Conservation (phyloP, 2,888 invertebrate genomes). For the Xanthia icteritia region DNA sequence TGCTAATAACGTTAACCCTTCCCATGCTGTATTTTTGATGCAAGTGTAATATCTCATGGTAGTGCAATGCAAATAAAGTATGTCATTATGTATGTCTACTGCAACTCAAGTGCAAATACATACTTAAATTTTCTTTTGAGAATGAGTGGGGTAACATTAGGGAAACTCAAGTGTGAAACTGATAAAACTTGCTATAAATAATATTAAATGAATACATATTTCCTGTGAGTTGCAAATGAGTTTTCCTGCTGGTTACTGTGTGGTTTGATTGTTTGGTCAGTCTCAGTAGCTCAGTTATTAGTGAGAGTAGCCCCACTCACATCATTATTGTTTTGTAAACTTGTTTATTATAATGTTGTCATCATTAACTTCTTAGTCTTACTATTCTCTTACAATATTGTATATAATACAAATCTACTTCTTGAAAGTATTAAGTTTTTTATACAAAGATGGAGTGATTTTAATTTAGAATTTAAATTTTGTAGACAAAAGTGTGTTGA, state of each 20-base stretch:
- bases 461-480: not conserved
- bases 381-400: constrained; percentile 7
- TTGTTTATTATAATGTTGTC: constrained; percentile 5
- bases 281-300: constrained; percentile 2
- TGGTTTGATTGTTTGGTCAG: not conserved
- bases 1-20: not conserved
- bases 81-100: not conserved
- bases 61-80: constrained; percentile 12
- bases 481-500: not conserved
- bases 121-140: not conserved
- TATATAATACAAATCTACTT: not conserved
- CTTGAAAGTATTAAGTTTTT: not conserved
- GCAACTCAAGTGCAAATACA: not conserved
- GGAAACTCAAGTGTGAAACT: constrained; percentile 31
- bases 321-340: constrained; percentile 18
- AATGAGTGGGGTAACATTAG: not conserved
- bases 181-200: constrained; percentile 48
- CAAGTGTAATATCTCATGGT: not conserved
- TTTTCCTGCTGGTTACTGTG: constrained; percentile 14
- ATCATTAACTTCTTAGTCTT: constrained; percentile 1
- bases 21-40: not conserved
- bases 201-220: constrained; percentile 32
- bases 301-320: not conserved
- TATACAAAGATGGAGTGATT: not conserved
- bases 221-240: constrained; percentile 16